Evolutionary conservation across 2,113 vertebrate genomes (phyloP).

Genomic region (Crotalus horridus): DNA sequence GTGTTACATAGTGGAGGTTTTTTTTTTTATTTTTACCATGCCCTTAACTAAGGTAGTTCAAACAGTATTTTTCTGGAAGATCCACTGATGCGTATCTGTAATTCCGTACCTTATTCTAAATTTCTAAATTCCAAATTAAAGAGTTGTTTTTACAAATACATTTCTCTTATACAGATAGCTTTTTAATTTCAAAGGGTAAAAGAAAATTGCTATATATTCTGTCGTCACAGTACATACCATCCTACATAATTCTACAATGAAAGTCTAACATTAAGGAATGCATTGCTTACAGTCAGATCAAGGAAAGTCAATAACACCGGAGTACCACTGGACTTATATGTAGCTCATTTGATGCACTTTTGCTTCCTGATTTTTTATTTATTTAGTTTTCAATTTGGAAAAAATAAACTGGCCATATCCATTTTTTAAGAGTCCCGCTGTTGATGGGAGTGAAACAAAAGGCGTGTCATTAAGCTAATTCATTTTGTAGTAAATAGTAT

Average conservation of each 20-base stretch:
- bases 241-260: not conserved
- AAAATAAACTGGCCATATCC: not conserved
- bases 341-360: not conserved
- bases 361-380: not conserved
- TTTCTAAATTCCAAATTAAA: not conserved
- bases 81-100: not conserved
- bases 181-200: slow-evolving; percentile 28
- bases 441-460: not conserved
- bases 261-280: not conserved
- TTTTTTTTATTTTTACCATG: not conserved
- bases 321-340: not conserved
- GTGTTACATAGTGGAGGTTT: not conserved
- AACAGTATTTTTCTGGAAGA: not conserved
- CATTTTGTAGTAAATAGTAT: not conserved
- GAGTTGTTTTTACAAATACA: not conserved
- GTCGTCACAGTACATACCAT: not conserved
- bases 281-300: not conserved
- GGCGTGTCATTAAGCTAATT: not conserved
- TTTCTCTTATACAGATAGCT: not conserved
- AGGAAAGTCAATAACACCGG: not conserved
- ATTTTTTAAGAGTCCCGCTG: not conserved
- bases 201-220: slow-evolving; percentile 13
- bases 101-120: not conserved
- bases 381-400: not conserved
- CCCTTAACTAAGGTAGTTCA: not conserved